Conservation (phyloP, 2,113 vertebrate genomes). For the Gymnogyps californianus region DNA sequence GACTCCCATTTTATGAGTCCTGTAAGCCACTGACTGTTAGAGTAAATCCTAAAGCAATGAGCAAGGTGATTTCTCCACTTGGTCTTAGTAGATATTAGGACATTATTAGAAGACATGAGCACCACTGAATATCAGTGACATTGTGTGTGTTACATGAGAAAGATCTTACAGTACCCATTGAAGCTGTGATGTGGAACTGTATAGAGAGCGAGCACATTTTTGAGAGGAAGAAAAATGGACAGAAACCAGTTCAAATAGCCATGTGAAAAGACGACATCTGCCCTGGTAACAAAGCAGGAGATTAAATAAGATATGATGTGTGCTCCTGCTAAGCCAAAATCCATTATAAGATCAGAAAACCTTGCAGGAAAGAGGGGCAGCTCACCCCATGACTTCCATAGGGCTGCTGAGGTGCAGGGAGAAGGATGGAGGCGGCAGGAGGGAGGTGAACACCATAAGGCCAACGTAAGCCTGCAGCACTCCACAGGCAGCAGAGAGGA, state of each 20-base stretch:
- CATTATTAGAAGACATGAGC: background rate
- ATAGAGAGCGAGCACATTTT: background rate
- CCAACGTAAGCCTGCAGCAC: background rate
- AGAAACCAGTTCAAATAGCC: background rate
- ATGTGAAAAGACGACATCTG: background rate
- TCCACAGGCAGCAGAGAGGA: background rate
- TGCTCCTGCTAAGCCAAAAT: background rate
- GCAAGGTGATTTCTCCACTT: background rate
- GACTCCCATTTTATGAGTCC: background rate
- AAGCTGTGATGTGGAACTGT: background rate
- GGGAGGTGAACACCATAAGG: background rate
- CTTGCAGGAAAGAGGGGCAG: background rate
- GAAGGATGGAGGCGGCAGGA: background rate
- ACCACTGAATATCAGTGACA: background rate
- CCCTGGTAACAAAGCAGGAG: background rate
- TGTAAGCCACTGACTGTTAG: background rate
- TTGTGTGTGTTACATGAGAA: background rate
- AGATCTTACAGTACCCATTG: background rate
- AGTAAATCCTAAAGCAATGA: background rate
- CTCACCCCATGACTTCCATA: fast-evolving
- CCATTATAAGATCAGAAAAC: background rate
- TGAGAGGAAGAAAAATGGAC: background rate
- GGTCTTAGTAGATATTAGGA: background rate
- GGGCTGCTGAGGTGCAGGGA: background rate
- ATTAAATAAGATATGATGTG: background rate